Evolutionary conservation across 2,888 invertebrate genomes (phyloP).

Genomic region (Caenorhabditis zanzibari): DNA sequence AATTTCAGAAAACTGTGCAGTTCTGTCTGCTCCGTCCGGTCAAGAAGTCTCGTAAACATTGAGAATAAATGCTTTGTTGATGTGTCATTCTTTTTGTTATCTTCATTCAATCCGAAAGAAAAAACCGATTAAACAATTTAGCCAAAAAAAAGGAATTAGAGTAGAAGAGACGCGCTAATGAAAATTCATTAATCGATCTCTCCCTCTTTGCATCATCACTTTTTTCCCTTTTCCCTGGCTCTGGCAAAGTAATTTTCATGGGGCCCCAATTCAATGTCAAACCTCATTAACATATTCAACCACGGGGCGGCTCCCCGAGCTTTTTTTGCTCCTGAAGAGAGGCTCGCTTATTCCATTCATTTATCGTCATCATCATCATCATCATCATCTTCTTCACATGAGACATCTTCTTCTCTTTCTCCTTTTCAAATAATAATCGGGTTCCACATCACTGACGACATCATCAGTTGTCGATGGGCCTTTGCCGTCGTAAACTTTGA

Average conservation of each 20-base stretch:
- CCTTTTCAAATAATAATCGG: slow-evolving; percentile 37
- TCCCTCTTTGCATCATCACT: slow-evolving; percentile 10
- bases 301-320: slow-evolving; percentile 43
- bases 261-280: slow-evolving; percentile 55
- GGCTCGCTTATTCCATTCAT: slow-evolving; percentile 29
- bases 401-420: slow-evolving; percentile 26
- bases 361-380: slow-evolving; percentile 57
- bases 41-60: slow-evolving; percentile 15
- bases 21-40: slow-evolving; percentile 58
- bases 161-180: slow-evolving; percentile 33
- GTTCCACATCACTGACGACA: slow-evolving; percentile 60
- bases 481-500: slow-evolving; percentile 40
- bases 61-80: slow-evolving; percentile 19
- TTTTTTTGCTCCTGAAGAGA: slow-evolving; percentile 41
- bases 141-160: slow-evolving; percentile 8
- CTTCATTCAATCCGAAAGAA: slow-evolving; percentile 9
- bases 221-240: slow-evolving; percentile 16
- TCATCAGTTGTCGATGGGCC: slow-evolving; percentile 28
- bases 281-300: slow-evolving; percentile 64
- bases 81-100: slow-evolving; percentile 18
- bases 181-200: slow-evolving; percentile 55
- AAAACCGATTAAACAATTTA: slow-evolving; percentile 48
- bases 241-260: slow-evolving; percentile 36
- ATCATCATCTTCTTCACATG: slow-evolving; percentile 23
- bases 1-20: slow-evolving; percentile 44